Evolutionary conservation across 2,888 invertebrate genomes (phyloP).

Genomic region (Acleris holmiana): DNA sequence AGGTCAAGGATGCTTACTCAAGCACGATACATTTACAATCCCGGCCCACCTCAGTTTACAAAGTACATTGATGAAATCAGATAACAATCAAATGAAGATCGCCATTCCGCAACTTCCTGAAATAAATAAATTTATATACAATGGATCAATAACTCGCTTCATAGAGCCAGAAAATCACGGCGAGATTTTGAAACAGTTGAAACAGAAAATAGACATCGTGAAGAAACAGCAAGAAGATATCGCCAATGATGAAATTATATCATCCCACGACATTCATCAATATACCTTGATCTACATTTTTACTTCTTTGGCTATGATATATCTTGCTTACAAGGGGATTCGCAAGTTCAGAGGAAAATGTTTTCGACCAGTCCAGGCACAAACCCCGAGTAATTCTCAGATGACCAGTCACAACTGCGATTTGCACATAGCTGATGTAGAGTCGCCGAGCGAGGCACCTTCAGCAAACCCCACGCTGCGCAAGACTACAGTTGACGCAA

Average conservation of each 20-base stretch:
- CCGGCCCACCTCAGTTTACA: background rate
- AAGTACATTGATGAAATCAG: background rate
- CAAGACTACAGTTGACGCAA: background rate
- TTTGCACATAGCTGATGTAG: background rate
- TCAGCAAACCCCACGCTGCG: background rate
- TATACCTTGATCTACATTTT: constrained; percentile 3
- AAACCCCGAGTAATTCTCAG: background rate
- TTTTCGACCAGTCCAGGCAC: background rate
- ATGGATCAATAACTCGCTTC: background rate
- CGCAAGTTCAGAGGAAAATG: background rate
- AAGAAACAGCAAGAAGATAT: background rate
- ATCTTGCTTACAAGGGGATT: background rate
- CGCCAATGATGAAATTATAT: background rate
- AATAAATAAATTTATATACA: background rate
- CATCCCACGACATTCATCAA: constrained; percentile 1
- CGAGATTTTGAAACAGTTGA: background rate
- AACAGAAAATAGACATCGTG: background rate
- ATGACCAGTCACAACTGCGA: background rate
- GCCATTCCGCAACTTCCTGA: background rate
- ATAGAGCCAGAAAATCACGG: background rate
- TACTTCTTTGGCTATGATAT: background rate
- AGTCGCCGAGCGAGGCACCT: background rate
- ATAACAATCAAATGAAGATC: background rate
- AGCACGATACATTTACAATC: background rate
- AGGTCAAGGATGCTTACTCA: constrained; percentile 11